These are phyloP conservation scores for Paramuricea clavata DNA, from an alignment of 92 coral and sea anemone genomes.

Conservation along the genomic window DNA sequence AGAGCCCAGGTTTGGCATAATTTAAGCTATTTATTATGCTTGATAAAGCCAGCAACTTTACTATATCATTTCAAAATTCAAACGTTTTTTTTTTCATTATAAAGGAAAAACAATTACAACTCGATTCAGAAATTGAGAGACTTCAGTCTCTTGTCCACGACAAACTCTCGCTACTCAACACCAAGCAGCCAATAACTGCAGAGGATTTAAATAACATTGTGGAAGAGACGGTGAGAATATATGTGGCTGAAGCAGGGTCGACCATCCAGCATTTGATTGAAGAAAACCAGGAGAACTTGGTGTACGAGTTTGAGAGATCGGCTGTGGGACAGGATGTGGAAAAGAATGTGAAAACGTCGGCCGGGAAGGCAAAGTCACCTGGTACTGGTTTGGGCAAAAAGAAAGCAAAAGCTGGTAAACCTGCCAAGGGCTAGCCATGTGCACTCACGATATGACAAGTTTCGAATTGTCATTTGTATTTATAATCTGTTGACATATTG, in stretches of 20 bases:
- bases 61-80: background rate
- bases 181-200: background rate
- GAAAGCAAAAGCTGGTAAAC: background rate
- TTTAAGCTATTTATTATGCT: too few species aligned
- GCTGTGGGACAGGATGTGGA: background rate
- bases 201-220: conserved; percentile 34
- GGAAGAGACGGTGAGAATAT: conserved; percentile 25
- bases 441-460: background rate
- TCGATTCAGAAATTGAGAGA: conserved; percentile 12
- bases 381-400: background rate
- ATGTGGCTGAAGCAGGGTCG: background rate
- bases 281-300: conserved; percentile 35
- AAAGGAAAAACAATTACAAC: conserved; percentile 13
- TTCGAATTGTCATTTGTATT: too few species aligned
- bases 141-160: conserved; percentile 20
- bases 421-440: background rate
- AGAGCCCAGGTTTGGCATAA: too few species aligned
- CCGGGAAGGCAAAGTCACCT: background rate
- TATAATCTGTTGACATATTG: too few species aligned
- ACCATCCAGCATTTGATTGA: conserved; percentile 14
- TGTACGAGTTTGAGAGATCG: conserved; percentile 9
- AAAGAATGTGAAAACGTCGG: background rate
- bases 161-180: conserved; percentile 7
- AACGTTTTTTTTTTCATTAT: background rate
- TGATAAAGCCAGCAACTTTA: too few species aligned